Percentiles rank a stretch among this genome's conserved stretches.
Conservation (phyloP, 2,797 vertebrate genomes). For the Melanotaenia nigrans region DNA sequence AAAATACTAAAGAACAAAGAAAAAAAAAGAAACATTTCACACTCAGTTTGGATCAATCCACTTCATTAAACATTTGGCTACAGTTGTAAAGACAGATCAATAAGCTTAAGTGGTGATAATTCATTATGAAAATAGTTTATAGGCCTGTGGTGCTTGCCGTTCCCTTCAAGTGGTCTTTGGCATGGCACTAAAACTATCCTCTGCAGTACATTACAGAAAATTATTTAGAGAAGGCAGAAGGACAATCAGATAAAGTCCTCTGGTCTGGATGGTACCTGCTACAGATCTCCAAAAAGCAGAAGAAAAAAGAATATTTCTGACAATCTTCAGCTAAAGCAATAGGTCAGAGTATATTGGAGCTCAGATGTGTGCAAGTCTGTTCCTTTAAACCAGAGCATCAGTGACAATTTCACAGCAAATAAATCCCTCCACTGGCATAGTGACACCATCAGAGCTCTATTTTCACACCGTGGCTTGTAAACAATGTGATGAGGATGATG, state of each 20-base stretch:
- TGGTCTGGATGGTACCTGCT: not conserved
- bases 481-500: conserved; percentile 6
- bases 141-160: not conserved
- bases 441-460: conserved; percentile 21
- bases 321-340: conserved; percentile 23
- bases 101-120: conserved; percentile 1
- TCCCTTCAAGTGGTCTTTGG: not conserved
- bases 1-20: not conserved
- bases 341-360: not conserved
- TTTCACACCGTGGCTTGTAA: conserved; percentile 8
- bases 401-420: conserved; percentile 48
- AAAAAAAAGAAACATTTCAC: not conserved
- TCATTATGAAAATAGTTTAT: conserved; percentile 4
- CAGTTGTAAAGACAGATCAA: conserved; percentile 34
- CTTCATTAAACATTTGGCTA: conserved; percentile 37
- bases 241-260: not conserved
- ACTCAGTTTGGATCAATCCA: conserved; percentile 12
- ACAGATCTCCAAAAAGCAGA: not conserved
- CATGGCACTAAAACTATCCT: not conserved
- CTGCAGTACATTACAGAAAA: not conserved
- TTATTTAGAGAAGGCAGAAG: not conserved
- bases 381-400: conserved; percentile 12
- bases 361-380: conserved; percentile 11
- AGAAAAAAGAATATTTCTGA: conserved; percentile 20
- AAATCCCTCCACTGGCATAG: conserved; percentile 15